phyloP scores from a whole-genome alignment of 2,888 invertebrate species.

The Pseudolycoriella hygida region DNA sequence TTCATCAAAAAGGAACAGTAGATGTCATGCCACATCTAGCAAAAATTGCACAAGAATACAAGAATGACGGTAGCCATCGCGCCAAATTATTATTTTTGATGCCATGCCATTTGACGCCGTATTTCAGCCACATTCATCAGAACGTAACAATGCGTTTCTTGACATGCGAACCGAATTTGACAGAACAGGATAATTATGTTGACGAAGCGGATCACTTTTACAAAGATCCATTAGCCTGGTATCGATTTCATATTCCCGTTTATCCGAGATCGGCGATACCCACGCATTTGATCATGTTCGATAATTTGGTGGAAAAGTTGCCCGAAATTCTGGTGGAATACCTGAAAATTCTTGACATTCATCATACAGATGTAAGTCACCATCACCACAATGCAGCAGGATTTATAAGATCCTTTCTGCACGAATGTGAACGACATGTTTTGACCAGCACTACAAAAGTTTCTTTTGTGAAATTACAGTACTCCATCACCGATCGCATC shows the following conservation, averaged over 20 bases:
- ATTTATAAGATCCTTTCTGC: too few relatives aligned
- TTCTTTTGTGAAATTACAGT: too few relatives aligned
- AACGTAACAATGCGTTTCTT: conserved; percentile 65
- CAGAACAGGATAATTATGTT: conserved; percentile 19
- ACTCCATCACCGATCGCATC: too few relatives aligned
- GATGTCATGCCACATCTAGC: conserved; percentile 55
- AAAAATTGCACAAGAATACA: conserved; percentile 29
- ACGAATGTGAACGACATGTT: too few relatives aligned
- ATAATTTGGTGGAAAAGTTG: conserved; percentile 39
- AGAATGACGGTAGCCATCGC: conserved; percentile 23
- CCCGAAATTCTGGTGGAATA: conserved; percentile 35
- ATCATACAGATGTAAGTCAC: conserved; percentile 41
- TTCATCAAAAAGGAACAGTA: conserved; percentile 68
- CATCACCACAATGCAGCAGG: too few relatives aligned
- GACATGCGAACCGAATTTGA: conserved; percentile 69
- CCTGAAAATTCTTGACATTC: conserved; percentile 35
- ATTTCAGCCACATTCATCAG: conserved; percentile 59
- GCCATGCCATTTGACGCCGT: conserved; percentile 88
- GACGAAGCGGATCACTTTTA: conserved; percentile 72
- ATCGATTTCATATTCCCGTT: conserved; percentile 32
- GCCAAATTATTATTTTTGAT: conserved; percentile 56
- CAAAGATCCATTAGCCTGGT: conserved; percentile 51
- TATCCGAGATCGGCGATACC: conserved; percentile 36
- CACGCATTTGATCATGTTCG: conserved; percentile 54
- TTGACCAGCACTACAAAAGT: too few relatives aligned